Evolutionary conservation across 2,797 vertebrate genomes (phyloP).

Genomic region (Mus caroli): DNA sequence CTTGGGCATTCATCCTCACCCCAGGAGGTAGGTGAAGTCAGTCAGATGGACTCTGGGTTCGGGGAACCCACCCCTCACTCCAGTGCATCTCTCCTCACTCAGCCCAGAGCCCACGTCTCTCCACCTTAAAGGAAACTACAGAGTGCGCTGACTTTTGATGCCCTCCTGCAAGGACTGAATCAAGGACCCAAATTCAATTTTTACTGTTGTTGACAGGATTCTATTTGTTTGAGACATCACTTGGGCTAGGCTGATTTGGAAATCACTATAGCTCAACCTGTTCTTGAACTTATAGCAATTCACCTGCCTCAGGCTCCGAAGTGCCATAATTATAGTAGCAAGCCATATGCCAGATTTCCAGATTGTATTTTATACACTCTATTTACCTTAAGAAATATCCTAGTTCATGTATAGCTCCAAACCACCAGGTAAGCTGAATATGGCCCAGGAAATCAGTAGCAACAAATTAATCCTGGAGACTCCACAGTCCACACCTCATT

Average conservation of each 20-base stretch:
- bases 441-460: conserved; percentile 66
- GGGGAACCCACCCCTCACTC: not conserved
- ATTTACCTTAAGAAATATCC: conserved; percentile 31
- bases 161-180: not conserved
- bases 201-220: not conserved
- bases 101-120: not conserved
- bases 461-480: conserved; percentile 54
- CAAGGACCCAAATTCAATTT: not conserved
- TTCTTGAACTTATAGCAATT: not conserved
- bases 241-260: not conserved
- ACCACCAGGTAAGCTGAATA: conserved; percentile 40
- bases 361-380: conserved; percentile 42
- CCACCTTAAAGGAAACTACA: not conserved
- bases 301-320: not conserved
- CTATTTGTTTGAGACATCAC: not conserved
- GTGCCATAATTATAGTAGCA: not conserved
- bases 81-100: accelerated
- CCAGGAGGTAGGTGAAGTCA: not conserved
- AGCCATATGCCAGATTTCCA: not conserved
- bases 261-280: not conserved
- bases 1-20: not conserved
- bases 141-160: not conserved
- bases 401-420: conserved; percentile 24
- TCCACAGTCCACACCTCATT: not conserved
- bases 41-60: not conserved